phyloP scores from a whole-genome alignment of 2,888 invertebrate species.

The Agrenia bidenticulata region DNA sequence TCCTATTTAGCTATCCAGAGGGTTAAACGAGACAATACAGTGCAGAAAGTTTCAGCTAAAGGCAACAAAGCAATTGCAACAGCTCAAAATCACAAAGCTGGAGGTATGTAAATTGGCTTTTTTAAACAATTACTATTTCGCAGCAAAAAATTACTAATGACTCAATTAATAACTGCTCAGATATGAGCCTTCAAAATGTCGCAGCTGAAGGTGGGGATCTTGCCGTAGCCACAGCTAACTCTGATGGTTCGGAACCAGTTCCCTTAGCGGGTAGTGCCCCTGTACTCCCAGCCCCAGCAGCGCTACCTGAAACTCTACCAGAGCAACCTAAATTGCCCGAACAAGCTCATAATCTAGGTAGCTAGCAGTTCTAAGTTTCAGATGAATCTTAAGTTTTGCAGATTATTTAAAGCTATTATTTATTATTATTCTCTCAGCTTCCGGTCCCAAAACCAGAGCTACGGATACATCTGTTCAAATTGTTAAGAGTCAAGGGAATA shows the following conservation, averaged over 20 bases:
- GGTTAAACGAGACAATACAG: neutral
- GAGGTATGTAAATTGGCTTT: neutral
- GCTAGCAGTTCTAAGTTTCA: too few relatives aligned
- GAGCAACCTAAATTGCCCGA: too few relatives aligned
- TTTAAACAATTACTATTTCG: neutral
- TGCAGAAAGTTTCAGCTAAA: constrained; percentile 6
- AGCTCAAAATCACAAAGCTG: neutral
- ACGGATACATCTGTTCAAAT: neutral
- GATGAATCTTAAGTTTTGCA: too few relatives aligned
- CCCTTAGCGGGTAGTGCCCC: neutral
- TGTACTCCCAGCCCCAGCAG: too few relatives aligned
- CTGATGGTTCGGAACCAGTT: neutral
- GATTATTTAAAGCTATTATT: too few relatives aligned
- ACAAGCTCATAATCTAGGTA: too few relatives aligned
- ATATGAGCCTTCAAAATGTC: constrained; percentile 1
- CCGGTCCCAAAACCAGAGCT: neutral
- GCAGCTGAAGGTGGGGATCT: constrained; percentile 5
- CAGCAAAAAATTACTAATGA: neutral
- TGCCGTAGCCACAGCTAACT: constrained; percentile 4
- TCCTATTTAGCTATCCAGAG: too few relatives aligned
- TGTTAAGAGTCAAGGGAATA: too few relatives aligned
- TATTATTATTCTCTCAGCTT: too few relatives aligned
- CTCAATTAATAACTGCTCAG: neutral
- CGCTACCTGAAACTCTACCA: too few relatives aligned
- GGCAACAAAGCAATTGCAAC: constrained; percentile 4